Conservation (phyloP, 2,113 vertebrate species). For the Callorhinus ursinus region DNA sequence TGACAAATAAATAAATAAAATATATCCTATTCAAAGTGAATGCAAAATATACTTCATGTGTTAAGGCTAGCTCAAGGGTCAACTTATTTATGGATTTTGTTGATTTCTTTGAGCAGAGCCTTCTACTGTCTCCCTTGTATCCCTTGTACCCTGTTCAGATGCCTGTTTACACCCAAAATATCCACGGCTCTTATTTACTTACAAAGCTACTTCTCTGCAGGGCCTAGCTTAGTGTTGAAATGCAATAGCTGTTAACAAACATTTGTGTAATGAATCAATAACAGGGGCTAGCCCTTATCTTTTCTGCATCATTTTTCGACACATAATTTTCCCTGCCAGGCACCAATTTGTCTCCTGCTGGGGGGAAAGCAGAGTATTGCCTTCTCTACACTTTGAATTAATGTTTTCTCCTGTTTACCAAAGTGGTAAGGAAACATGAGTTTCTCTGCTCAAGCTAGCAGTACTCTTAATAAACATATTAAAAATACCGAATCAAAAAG, state of each 20-base stretch:
- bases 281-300: slow-evolving; percentile 41
- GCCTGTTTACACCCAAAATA: background rate
- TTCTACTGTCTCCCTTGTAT: background rate
- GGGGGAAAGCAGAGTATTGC: background rate
- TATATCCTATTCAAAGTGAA: background rate
- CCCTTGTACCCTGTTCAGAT: background rate
- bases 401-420: slow-evolving; percentile 38
- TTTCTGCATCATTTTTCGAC: slow-evolving; percentile 56
- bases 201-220: background rate
- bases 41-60: background rate
- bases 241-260: slow-evolving; percentile 29
- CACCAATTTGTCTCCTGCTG: slow-evolving; percentile 69
- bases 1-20: background rate
- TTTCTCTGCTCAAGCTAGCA: slow-evolving; percentile 32
- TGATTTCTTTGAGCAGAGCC: background rate
- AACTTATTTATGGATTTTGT: background rate
- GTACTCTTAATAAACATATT: background rate
- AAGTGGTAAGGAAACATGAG: slow-evolving; percentile 46
- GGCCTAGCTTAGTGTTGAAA: background rate
- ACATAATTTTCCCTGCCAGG: slow-evolving; percentile 62
- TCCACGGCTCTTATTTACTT: background rate
- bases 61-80: background rate
- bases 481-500: background rate
- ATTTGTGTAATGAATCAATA: slow-evolving; percentile 43
- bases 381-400: slow-evolving; percentile 62